Conservation (phyloP, 2,797 vertebrate genomes). For the Thalassophryne amazonica region DNA sequence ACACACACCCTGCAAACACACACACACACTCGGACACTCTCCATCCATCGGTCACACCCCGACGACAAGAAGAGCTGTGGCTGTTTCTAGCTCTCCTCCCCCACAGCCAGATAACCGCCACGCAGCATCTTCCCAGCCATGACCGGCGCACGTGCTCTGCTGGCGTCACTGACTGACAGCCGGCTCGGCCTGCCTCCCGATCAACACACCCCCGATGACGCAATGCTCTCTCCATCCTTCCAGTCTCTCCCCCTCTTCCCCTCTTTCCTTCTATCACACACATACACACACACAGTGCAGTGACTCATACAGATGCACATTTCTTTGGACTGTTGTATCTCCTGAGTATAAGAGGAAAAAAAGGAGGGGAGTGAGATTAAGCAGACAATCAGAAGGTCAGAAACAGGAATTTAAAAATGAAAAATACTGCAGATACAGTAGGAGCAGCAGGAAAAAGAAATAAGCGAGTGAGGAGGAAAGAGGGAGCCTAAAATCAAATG, state of each 20-base stretch:
- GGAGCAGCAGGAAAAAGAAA: slow-evolving; percentile 64
- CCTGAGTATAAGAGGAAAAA: slow-evolving; percentile 5
- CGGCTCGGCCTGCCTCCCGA: slow-evolving; percentile 65
- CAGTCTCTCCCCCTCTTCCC: slow-evolving; percentile 28
- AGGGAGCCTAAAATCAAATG: slow-evolving; percentile 30
- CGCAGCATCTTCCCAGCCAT: slow-evolving; percentile 72
- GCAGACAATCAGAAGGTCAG: background rate
- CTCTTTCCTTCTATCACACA: slow-evolving; percentile 42
- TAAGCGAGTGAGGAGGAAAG: slow-evolving; percentile 20
- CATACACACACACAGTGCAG: slow-evolving; percentile 9
- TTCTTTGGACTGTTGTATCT: slow-evolving; percentile 17
- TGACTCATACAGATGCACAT: slow-evolving; percentile 37
- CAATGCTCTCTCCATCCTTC: slow-evolving; percentile 67
- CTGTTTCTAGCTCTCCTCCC: slow-evolving; percentile 67
- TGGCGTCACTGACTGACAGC: slow-evolving; percentile 84
- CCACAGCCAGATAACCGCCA: slow-evolving; percentile 69
- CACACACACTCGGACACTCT: slow-evolving; percentile 31
- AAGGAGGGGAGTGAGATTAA: background rate
- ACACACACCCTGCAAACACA: slow-evolving; percentile 21
- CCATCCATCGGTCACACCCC: slow-evolving; percentile 29
- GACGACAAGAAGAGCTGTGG: slow-evolving; percentile 57
- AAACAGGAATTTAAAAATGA: background rate
- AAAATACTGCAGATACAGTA: slow-evolving; percentile 50
- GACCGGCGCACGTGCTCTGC: slow-evolving; percentile 82
- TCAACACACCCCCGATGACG: slow-evolving; percentile 80